phyloP scores from a whole-genome alignment of 2,888 invertebrate species.

The Phengaris arion region DNA sequence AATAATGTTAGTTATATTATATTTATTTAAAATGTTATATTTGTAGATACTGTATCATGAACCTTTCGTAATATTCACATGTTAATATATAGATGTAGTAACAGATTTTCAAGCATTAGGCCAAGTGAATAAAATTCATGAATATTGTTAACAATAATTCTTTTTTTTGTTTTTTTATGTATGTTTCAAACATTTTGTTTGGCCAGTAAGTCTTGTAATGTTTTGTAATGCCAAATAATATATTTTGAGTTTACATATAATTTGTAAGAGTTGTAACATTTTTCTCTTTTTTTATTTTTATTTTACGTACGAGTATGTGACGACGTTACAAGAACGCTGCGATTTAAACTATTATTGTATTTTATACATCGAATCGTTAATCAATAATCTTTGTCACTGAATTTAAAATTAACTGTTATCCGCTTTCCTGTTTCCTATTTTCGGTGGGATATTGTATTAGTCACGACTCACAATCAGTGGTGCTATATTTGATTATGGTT shows the following conservation, averaged over 20 bases:
- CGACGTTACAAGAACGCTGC: conserved; percentile 56
- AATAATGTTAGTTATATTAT: neutral
- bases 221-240: conserved; percentile 77
- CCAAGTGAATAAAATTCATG: too few relatives aligned
- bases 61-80: too few relatives aligned
- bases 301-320: conserved; percentile 52
- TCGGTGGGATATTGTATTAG: conserved; percentile 11
- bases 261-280: conserved; percentile 68
- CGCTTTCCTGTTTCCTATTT: conserved; percentile 27
- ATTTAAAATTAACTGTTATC: conserved; percentile 21
- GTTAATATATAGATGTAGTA: too few relatives aligned
- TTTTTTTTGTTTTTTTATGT: too few relatives aligned
- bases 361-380: conserved; percentile 7
- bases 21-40: neutral
- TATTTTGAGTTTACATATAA: conserved; percentile 59
- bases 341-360: conserved; percentile 34
- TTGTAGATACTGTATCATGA: too few relatives aligned
- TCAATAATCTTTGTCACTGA: conserved; percentile 13
- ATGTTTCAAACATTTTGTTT: neutral
- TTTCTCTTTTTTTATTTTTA: conserved; percentile 45
- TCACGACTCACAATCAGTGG: conserved; percentile 24
- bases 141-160: too few relatives aligned
- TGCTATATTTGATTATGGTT: conserved; percentile 14
- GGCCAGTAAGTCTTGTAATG: conserved; percentile 46
- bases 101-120: too few relatives aligned